Base-by-base conservation (phyloP, 2,888 invertebrate species). In the Chirona hameri region DNA sequence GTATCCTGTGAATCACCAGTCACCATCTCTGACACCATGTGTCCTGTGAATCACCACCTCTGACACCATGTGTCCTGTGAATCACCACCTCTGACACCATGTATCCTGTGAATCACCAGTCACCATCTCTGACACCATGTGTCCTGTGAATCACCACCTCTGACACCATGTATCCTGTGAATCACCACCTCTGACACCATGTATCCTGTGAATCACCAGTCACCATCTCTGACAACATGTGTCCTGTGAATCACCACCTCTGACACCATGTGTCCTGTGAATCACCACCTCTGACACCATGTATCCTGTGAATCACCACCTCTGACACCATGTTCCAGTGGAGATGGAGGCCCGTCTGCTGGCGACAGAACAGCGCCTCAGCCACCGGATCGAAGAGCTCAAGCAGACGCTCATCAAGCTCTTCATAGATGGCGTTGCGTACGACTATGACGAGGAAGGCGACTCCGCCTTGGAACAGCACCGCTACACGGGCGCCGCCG, bases 321-420 rank as follows among this genome's bases (percentile, higher is more conserved):
- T 39, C 4, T 39, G 39, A 39, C 39, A 39, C 39, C 39, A 7
- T 39, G 46, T 83, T 57, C 18, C 81, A 76, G 76, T 46, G 46
- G 76, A 76, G 46, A 76, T 76, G 76, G 76, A 76, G 76, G 46
- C 76, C 9, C 76, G 76, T 12, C 76, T 76, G 7, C 7, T 24
- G 3, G 76, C 39, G 21, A 76, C 46, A 24, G 76, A 76, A 39
- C 39, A 76, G 76, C 76, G 76, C 1, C 76, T 76, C 7, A 10
- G 12, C 21, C 5, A 10, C 24, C 15, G 21, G 46, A 18, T 76
- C 24, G 76, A 76, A 24, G 46, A 76, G 39, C 39, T 76, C 9
- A 76, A 76, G 21, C 4, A 31, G 18, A 72, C 72, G 3, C 72
- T 72, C 72, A 72, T 15, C 18, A 27, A 14, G 29, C 72, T 72